Evolutionary conservation across 2,797 vertebrate genomes (phyloP), one percentile per base, ranked within the genome.

Genomic region (Silurus lanzhouensis): DNA sequence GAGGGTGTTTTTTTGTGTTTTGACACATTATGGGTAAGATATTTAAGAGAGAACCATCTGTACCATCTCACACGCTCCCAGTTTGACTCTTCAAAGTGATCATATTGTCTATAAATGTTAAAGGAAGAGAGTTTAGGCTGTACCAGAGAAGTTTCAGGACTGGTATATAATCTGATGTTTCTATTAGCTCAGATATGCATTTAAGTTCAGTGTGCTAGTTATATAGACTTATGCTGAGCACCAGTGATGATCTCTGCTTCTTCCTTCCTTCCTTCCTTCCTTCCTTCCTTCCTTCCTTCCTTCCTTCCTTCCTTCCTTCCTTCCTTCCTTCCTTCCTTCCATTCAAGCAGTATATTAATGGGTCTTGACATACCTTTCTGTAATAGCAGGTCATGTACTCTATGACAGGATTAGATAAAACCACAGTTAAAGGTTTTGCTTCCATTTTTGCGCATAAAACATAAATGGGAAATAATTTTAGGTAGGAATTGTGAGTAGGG

Each of bases 41-140:
- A 20, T 85, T 81, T 83, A 61, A 64, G 72, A 76, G 55, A 31
- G 15, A 60, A 82, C 19, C n/a, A 71, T 60, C 38, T 63, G 25
- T 60, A 67, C 46, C 7, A n/a, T 20, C 63, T 81, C 46, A 17
- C 58, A 46, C 44, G 0, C 20, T 79, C 76, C 58, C 12, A 66
- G n/a, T 81, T 17, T 71, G 81, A 83, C 22, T 77, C 25, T 57
- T 60, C 48, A 63, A 55, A 85, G n/a, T 57, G 48, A 38, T 81
- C 12, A 10, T 57, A 20, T 9, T 20, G 46, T 48, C 38, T 64
- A 2, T 25, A 68, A 74, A 46, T 31, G 58, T 20, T 84, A 68
- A 84, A 74, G 19, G 10, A 64, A 38, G 76, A 64, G 81, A 74
- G 67, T 86, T 86, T 84, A 20, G 46, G n/a, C 63, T 67, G 17